Conservation (phyloP, 2,113 vertebrate genomes). For the Haplochromis burtoni region DNA sequence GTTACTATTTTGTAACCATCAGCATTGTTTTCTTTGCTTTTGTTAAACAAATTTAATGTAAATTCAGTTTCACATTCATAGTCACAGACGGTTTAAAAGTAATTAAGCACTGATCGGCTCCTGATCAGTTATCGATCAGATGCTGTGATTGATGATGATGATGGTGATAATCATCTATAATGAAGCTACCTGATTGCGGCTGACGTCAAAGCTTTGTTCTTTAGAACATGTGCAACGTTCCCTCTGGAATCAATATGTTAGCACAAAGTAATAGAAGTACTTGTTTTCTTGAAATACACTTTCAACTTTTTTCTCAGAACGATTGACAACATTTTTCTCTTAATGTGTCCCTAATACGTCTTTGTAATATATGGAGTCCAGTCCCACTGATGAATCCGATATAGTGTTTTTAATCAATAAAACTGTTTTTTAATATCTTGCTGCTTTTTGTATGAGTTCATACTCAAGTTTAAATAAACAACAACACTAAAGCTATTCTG, state of each 20-base stretch:
- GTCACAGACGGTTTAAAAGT: background rate
- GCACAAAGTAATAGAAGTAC: background rate
- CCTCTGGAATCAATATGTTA: background rate
- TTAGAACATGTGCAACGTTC: background rate
- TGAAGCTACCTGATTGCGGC: rapidly evolving
- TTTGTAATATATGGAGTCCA: background rate
- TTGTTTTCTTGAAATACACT: background rate
- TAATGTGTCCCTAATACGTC: background rate
- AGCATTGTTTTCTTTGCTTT: background rate
- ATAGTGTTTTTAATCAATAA: too few relatives aligned
- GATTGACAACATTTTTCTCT: background rate
- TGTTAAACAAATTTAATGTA: background rate
- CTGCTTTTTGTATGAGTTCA: rapidly evolving
- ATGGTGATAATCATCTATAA: background rate
- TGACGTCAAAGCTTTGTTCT: background rate
- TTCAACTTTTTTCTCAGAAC: background rate
- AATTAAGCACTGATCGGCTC: background rate
- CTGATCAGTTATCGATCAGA: background rate
- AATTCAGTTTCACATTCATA: background rate
- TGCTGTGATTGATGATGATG: background rate
- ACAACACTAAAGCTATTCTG: too few relatives aligned
- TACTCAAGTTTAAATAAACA: too few relatives aligned
- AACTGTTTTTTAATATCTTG: too few relatives aligned
- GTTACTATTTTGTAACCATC: background rate
- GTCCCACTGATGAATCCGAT: rapidly evolving